A percentile compares a stretch with the other conserved stretches of the same genome.
Evolutionary conservation across 2,797 vertebrate species (phyloP).

Genomic region (Sciaenops ocellatus): DNA sequence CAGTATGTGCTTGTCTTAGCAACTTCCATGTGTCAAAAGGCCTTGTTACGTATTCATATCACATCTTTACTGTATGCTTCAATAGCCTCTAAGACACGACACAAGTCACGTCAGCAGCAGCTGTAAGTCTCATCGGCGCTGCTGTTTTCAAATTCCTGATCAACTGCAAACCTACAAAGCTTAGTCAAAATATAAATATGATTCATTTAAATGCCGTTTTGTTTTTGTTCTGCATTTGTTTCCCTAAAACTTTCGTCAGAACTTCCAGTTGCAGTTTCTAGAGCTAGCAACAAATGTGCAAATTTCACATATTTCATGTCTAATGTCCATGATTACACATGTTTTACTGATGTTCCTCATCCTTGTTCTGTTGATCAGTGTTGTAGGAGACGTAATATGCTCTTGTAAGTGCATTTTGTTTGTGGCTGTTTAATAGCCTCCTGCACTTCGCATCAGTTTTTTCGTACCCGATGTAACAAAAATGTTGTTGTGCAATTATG

Average conservation of each 20-base stretch:
- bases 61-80: constrained; percentile 29
- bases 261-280: neutral
- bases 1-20: constrained; percentile 61
- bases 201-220: neutral
- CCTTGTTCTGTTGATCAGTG: neutral
- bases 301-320: neutral
- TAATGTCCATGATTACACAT: neutral
- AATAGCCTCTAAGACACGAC: constrained; percentile 19
- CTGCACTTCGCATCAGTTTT: neutral
- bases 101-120: constrained; percentile 49
- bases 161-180: neutral
- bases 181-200: neutral
- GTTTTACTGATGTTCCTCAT: neutral
- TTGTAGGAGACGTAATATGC: neutral
- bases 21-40: constrained; percentile 48
- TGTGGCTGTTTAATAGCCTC: constrained; percentile 12
- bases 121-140: constrained; percentile 15
- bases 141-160: constrained; percentile 17
- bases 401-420: neutral
- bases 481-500: neutral
- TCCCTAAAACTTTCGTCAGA: neutral
- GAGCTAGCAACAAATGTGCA: neutral
- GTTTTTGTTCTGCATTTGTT: neutral
- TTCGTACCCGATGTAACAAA: constrained; percentile 17
- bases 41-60: constrained; percentile 60